phyloP scores from a whole-genome alignment of 2,113 vertebrate genomes.

The Aptenodytes forsteri region DNA sequence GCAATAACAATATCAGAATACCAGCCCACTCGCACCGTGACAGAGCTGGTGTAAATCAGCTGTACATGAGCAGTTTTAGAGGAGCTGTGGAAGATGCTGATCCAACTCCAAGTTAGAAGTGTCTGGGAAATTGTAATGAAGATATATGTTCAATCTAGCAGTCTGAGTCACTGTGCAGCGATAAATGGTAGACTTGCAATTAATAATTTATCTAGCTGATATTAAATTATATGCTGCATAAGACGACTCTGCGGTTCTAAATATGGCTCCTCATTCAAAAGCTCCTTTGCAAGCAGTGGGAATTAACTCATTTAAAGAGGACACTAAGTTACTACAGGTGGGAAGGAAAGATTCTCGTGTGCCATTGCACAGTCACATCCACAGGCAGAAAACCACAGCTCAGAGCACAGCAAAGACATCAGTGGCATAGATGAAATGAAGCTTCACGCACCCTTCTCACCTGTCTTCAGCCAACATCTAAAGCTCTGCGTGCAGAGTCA shows the following conservation, averaged over 20 bases:
- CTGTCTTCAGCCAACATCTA: background rate
- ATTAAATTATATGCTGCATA: conserved; percentile 3
- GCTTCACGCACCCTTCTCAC: background rate
- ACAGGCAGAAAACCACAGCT: background rate
- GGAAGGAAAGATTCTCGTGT: background rate
- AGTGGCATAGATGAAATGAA: background rate
- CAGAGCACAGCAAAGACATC: background rate
- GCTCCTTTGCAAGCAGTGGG: background rate
- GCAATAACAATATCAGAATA: background rate
- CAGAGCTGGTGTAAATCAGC: background rate
- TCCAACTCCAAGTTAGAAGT: background rate
- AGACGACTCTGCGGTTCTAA: background rate
- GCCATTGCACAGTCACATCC: background rate
- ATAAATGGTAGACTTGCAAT: background rate
- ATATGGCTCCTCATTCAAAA: background rate
- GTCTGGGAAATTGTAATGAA: conserved; percentile 27
- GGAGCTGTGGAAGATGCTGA: background rate
- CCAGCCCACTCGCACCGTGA: background rate
- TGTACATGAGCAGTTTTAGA: background rate
- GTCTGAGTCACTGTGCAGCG: background rate
- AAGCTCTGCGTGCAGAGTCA: background rate
- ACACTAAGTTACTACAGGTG: background rate
- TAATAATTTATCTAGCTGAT: conserved; percentile 45
- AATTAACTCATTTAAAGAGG: conserved; percentile 8
- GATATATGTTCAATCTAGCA: background rate